Conservation (phyloP, 2,888 invertebrate genomes). For the Steinernema scapterisci region DNA sequence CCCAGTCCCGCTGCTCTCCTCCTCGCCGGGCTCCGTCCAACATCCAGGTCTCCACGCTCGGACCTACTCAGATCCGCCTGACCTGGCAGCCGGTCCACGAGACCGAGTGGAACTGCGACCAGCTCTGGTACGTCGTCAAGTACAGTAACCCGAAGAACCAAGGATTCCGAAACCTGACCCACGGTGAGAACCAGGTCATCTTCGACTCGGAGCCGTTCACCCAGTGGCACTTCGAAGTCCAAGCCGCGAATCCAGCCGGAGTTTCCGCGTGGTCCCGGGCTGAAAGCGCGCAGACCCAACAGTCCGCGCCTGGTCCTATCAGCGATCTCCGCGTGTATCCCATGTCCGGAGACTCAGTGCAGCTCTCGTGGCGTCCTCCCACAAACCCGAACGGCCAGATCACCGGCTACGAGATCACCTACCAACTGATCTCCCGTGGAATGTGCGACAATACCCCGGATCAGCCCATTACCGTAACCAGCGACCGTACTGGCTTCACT, state of each 20-base stretch:
- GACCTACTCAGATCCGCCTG: conserved; percentile 66
- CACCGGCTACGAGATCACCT: conserved; percentile 66
- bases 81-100: conserved; percentile 66
- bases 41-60: conserved; percentile 58
- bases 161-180: conserved; percentile 60
- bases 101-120: conserved; percentile 67
- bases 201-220: conserved; percentile 67
- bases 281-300: conserved; percentile 59
- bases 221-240: conserved; percentile 66
- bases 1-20: conserved; percentile 53
- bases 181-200: conserved; percentile 56
- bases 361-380: conserved; percentile 64
- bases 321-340: conserved; percentile 59
- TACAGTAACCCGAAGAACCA: conserved; percentile 46
- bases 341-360: conserved; percentile 59
- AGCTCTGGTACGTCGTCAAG: conserved; percentile 67
- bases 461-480: conserved; percentile 54
- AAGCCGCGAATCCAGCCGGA: conserved; percentile 66
- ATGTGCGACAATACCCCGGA: conserved; percentile 61
- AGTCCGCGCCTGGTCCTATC: conserved; percentile 64
- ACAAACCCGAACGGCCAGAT: conserved; percentile 64
- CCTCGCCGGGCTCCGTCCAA: conserved; percentile 60
- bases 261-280: conserved; percentile 61
- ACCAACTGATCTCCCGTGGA: conserved; percentile 62
- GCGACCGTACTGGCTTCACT: conserved; percentile 57